These are phyloP conservation scores for Battus philenor DNA, from an alignment of 1,140 invertebrate species.

Conservation along the genomic window DNA sequence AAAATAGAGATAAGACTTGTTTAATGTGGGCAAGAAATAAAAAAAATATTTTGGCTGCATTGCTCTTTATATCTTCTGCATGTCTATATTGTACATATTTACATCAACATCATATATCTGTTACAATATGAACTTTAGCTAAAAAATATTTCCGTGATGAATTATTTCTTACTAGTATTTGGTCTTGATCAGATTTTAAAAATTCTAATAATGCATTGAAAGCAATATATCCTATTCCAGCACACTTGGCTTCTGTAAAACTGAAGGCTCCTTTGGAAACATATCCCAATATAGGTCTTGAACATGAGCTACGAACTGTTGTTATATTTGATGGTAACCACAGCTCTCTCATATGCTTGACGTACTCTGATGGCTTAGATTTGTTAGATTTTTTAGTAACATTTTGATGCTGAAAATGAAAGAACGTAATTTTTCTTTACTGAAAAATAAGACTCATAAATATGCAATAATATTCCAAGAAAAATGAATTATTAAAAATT, in stretches of 20 bases:
- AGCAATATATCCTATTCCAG: constrained; percentile 83
- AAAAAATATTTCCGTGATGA: constrained; percentile 52
- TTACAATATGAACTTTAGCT: constrained; percentile 46
- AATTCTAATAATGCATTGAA: constrained; percentile 75
- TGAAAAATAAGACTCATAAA: too few relatives aligned
- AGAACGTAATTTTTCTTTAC: too few relatives aligned
- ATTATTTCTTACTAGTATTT: constrained; percentile 51
- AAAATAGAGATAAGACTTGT: too few relatives aligned
- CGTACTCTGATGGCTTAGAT: constrained; percentile 69
- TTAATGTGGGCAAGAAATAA: too few relatives aligned
- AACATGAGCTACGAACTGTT: constrained; percentile 78
- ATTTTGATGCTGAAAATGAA: too few relatives aligned
- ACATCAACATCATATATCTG: constrained; percentile 17
- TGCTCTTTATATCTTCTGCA: too few relatives aligned
- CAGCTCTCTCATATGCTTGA: constrained; percentile 79
- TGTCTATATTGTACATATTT: too few relatives aligned
- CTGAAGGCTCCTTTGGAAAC: constrained; percentile 82
- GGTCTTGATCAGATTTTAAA: constrained; percentile 36
- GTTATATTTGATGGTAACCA: constrained; percentile 79
- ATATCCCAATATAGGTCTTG: constrained; percentile 85
- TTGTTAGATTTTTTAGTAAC: too few relatives aligned
- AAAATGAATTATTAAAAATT: too few relatives aligned
- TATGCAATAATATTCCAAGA: too few relatives aligned
- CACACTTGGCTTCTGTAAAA: constrained; percentile 79
- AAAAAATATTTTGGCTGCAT: too few relatives aligned